phyloP scores from a whole-genome alignment of 2,113 vertebrate genomes.

The Ia io region DNA sequence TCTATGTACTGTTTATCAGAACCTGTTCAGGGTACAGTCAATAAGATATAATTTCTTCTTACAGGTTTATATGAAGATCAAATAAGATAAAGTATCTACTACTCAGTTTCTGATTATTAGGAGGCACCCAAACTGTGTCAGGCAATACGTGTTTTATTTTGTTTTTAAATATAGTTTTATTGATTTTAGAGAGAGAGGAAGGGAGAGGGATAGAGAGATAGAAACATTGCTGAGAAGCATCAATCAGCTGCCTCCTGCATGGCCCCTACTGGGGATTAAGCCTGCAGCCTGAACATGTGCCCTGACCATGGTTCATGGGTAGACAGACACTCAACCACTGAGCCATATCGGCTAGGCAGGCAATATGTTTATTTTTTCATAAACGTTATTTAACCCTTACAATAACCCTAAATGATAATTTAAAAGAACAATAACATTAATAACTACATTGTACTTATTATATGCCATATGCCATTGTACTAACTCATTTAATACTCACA shows the following conservation, averaged over 20 bases:
- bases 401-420: neutral
- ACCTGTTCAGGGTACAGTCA: neutral
- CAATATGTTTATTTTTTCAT: neutral
- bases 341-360: neutral
- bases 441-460: neutral
- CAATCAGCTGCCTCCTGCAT: no score
- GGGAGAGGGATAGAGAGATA: no score
- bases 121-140: neutral
- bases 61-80: slow-evolving; percentile 3
- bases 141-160: neutral
- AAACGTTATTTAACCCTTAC: neutral
- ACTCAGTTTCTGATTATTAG: neutral
- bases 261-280: no score
- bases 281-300: no score
- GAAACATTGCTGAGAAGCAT: no score
- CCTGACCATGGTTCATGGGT: no score
- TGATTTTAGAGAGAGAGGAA: no score
- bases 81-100: neutral
- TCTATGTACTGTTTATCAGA: neutral
- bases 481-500: slow-evolving; percentile 28
- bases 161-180: no score
- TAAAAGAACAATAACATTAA: slow-evolving; percentile 18
- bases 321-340: no score
- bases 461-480: neutral
- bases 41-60: neutral